Evolutionary conservation across 1,140 invertebrate species (phyloP).

Genomic region (Drosophila oshimai): DNA sequence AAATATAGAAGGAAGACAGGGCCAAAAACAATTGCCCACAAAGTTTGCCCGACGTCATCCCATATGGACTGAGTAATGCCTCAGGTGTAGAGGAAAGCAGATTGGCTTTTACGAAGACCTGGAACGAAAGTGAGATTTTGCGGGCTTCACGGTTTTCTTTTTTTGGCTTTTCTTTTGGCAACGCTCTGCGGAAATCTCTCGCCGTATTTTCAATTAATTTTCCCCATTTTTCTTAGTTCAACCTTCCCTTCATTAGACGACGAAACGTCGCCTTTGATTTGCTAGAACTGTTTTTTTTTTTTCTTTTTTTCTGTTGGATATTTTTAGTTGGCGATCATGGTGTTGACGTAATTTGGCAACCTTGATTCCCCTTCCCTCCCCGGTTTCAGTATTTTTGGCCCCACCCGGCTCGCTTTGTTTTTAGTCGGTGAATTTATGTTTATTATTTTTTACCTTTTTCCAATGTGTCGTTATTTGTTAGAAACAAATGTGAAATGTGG

Average conservation of each 20-base stretch:
- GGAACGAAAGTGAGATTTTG: slow-evolving; percentile 36
- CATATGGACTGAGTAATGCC: slow-evolving; percentile 32
- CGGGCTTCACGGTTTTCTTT: background rate
- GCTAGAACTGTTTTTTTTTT: slow-evolving; percentile 32
- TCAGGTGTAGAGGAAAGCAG: slow-evolving; percentile 25
- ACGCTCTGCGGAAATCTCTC: slow-evolving; percentile 63
- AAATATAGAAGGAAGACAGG: slow-evolving; percentile 59
- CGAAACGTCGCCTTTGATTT: slow-evolving; percentile 75
- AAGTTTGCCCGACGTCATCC: slow-evolving; percentile 42
- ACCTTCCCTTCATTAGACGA: slow-evolving; percentile 39
- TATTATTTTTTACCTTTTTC: slow-evolving; percentile 79
- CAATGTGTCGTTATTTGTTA: slow-evolving; percentile 76
- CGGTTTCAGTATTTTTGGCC: slow-evolving; percentile 13
- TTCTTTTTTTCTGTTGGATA: slow-evolving; percentile 25
- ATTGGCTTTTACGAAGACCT: slow-evolving; percentile 27
- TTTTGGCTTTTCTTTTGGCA: slow-evolving; percentile 50
- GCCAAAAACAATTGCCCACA: slow-evolving; percentile 49
- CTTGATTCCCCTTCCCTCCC: slow-evolving; percentile 64
- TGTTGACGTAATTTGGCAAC: slow-evolving; percentile 80
- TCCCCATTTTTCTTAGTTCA: slow-evolving; percentile 23
- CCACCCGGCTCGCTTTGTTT: slow-evolving; percentile 23
- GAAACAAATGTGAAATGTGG: slow-evolving; percentile 54
- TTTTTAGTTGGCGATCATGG: slow-evolving; percentile 72
- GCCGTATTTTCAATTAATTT: slow-evolving; percentile 63
- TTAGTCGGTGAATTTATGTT: slow-evolving; percentile 66